phyloP scores from a whole-genome alignment of 2,797 vertebrate species.

The Meda fulgida region DNA sequence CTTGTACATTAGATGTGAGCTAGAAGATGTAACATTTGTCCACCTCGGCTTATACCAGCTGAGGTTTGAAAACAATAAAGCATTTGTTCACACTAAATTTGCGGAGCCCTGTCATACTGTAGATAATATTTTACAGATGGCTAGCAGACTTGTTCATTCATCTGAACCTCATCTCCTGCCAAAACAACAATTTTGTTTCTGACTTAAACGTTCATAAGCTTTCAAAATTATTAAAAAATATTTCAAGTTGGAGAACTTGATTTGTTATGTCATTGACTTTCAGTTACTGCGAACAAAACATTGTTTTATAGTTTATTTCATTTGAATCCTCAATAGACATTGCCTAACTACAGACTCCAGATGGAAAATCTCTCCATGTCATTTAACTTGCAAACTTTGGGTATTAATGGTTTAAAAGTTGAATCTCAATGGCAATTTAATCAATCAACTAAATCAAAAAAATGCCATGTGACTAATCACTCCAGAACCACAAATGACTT shows the following conservation, averaged over 20 bases:
- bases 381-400: background rate
- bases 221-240: slow-evolving; percentile 11
- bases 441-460: background rate
- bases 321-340: background rate
- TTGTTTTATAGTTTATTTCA: slow-evolving; percentile 17
- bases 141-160: slow-evolving; percentile 24
- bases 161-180: slow-evolving; percentile 8
- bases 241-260: background rate
- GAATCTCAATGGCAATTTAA: background rate
- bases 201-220: background rate
- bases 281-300: background rate
- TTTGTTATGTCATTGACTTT: slow-evolving; percentile 16
- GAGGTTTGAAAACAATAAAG: slow-evolving; percentile 37
- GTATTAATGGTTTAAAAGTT: background rate
- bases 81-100: slow-evolving; percentile 27
- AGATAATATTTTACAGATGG: slow-evolving; percentile 42
- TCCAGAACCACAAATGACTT: background rate
- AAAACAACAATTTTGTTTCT: slow-evolving; percentile 25
- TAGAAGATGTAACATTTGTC: slow-evolving; percentile 10
- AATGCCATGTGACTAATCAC: background rate
- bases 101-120: slow-evolving; percentile 6
- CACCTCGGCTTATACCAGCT: slow-evolving; percentile 12
- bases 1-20: slow-evolving; percentile 2
- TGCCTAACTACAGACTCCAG: background rate
- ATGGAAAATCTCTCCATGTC: background rate